Conservation (phyloP, 2,888 invertebrate species). For the Baccha elongata region DNA sequence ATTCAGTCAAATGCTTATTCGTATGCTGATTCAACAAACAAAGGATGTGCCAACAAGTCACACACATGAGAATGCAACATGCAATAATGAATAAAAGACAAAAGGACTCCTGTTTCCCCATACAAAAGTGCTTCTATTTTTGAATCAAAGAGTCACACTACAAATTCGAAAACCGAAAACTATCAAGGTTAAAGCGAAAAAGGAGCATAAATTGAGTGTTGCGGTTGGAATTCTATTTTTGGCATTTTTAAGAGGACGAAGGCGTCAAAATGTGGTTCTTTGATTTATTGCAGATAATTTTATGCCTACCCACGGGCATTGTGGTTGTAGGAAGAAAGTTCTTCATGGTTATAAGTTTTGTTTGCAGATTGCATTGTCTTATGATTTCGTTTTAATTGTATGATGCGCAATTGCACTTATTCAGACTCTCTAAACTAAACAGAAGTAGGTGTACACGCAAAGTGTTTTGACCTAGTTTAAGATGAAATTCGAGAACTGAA, state of each 20-base stretch:
- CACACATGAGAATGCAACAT: conserved; percentile 35
- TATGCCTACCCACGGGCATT: not conserved
- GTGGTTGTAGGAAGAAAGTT: not conserved
- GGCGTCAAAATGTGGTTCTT: conserved; percentile 18
- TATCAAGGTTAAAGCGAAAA: conserved; percentile 16
- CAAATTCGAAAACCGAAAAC: not conserved
- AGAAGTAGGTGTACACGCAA: not conserved
- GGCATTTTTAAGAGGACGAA: not conserved
- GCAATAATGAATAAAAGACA: conserved; percentile 24
- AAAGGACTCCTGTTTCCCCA: conserved; percentile 13
- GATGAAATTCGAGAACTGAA: not conserved
- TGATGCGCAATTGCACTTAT: not conserved
- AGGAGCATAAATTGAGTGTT: conserved; percentile 43
- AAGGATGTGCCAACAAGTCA: conserved; percentile 41
- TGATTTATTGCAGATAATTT: conserved; percentile 25
- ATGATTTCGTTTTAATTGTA: not conserved
- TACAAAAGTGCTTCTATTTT: conserved; percentile 7
- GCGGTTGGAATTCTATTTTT: conserved; percentile 39
- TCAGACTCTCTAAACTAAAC: no score
- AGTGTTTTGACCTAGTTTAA: not conserved
- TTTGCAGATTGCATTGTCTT: not conserved
- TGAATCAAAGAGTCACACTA: not conserved
- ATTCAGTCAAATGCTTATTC: conserved; percentile 42
- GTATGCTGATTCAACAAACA: conserved; percentile 38
- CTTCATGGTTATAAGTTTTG: not conserved